Conservation (phyloP, 2,797 vertebrate genomes). For the Gila robusta region DNA sequence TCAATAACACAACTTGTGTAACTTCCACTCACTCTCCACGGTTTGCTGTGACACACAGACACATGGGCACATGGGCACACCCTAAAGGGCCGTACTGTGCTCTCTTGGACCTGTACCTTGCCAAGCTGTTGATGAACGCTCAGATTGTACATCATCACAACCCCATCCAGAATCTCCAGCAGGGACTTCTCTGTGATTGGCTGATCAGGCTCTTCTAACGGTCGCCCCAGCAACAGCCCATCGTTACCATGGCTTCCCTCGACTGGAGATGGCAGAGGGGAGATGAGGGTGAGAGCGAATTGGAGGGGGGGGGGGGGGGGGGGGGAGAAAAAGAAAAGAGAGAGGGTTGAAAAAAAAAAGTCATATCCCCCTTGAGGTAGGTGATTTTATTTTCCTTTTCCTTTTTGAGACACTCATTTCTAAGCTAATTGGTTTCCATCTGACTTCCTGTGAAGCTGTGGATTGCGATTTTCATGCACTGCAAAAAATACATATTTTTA, state of each 20-base stretch:
- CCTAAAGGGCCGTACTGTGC: neutral
- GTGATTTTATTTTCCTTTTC: neutral
- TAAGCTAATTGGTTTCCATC: constrained; percentile 56
- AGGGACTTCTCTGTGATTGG: constrained; percentile 93
- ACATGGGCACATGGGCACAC: too few relatives aligned
- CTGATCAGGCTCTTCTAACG: constrained; percentile 88
- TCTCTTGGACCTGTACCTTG: constrained; percentile 80
- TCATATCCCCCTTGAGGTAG: constrained; percentile 35
- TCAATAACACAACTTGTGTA: neutral
- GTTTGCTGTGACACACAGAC: neutral
- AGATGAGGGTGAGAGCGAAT: constrained; percentile 16
- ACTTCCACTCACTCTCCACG: constrained; percentile 13
- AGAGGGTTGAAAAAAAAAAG: constrained; percentile 27
- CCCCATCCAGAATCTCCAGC: constrained; percentile 92
- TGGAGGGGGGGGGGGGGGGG: neutral
- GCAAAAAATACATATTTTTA: neutral
- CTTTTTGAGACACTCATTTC: constrained; percentile 7
- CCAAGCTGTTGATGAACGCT: constrained; percentile 98
- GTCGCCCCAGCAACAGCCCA: constrained; percentile 92
- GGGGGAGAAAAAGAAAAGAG: too few relatives aligned
- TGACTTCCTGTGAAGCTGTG: constrained; percentile 38
- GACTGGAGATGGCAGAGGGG: constrained; percentile 75
- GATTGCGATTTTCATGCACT: constrained; percentile 1
- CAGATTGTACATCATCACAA: constrained; percentile 98
- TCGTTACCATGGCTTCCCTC: constrained; percentile 93